Evolutionary conservation across 2,113 vertebrate species (phyloP).

Genomic region (Ailurus styani): DNA sequence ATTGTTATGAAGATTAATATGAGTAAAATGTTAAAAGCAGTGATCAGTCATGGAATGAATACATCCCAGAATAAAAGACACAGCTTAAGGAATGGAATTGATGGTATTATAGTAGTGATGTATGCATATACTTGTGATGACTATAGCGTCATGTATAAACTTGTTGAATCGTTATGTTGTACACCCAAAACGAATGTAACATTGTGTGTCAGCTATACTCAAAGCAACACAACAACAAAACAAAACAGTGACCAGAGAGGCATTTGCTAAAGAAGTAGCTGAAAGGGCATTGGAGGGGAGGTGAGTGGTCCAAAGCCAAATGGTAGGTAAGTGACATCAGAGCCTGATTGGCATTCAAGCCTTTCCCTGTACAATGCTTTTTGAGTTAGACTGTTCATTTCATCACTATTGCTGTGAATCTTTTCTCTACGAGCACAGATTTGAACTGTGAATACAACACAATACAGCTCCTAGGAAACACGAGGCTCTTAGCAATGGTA

Average conservation of each 20-base stretch:
- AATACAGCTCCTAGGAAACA: not conserved
- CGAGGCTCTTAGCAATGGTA: not conserved
- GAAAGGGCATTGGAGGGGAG: not conserved
- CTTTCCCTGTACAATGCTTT: not conserved
- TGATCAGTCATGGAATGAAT: not conserved
- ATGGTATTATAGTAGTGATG: not conserved
- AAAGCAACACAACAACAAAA: not conserved
- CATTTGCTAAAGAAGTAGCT: not conserved
- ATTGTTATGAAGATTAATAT: not conserved
- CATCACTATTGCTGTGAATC: not conserved
- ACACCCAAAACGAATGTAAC: not conserved
- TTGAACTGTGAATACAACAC: not conserved
- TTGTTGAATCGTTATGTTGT: not conserved
- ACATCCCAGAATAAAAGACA: not conserved
- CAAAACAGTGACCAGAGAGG: not conserved
- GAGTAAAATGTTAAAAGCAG: not conserved
- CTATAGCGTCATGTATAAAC: not conserved
- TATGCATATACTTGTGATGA: not conserved
- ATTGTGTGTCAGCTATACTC: not conserved
- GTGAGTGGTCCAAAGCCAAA: not conserved
- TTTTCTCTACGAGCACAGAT: not conserved
- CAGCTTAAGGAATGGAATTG: not conserved
- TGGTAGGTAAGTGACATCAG: not conserved
- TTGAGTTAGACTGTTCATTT: not conserved
- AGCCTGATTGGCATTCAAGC: not conserved